Evolutionary conservation across 2,113 vertebrate species (phyloP).

Genomic region (Sinocyclocheilus rhinocerous): DNA sequence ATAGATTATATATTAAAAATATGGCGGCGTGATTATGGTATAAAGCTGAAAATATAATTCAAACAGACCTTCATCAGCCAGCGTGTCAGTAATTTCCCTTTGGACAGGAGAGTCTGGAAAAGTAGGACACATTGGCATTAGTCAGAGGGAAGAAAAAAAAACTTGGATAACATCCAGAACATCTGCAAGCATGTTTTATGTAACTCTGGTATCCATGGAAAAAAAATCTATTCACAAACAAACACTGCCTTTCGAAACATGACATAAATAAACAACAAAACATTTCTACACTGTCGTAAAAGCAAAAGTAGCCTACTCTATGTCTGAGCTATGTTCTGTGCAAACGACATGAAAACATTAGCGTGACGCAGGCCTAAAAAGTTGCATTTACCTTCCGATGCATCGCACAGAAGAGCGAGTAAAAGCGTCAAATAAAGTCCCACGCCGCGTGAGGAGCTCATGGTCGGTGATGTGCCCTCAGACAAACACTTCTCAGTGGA

Average conservation of each 20-base stretch:
- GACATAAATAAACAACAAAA: neutral
- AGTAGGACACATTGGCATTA: neutral
- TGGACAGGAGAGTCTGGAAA: neutral
- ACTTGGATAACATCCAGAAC: neutral
- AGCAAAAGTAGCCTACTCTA: neutral
- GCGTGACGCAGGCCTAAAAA: neutral
- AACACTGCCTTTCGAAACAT: neutral
- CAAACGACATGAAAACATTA: neutral
- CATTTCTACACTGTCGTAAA: neutral
- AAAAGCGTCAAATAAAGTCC: conserved; percentile 24
- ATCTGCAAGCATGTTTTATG: neutral
- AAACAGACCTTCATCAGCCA: conserved; percentile 34
- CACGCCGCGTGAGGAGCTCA: neutral
- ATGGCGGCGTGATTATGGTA: too few species aligned
- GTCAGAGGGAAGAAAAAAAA: neutral
- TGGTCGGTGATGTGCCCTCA: neutral
- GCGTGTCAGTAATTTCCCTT: conserved; percentile 19
- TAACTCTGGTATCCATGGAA: neutral
- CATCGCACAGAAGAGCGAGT: neutral
- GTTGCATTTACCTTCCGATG: neutral
- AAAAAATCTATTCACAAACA: neutral
- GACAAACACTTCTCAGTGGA: neutral
- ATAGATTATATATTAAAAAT: too few species aligned
- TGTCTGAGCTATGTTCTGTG: neutral
- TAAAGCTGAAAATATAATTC: neutral